These are phyloP conservation scores for Coendou prehensilis DNA, from an alignment of 2,797 vertebrate species.

Conservation along the genomic window DNA sequence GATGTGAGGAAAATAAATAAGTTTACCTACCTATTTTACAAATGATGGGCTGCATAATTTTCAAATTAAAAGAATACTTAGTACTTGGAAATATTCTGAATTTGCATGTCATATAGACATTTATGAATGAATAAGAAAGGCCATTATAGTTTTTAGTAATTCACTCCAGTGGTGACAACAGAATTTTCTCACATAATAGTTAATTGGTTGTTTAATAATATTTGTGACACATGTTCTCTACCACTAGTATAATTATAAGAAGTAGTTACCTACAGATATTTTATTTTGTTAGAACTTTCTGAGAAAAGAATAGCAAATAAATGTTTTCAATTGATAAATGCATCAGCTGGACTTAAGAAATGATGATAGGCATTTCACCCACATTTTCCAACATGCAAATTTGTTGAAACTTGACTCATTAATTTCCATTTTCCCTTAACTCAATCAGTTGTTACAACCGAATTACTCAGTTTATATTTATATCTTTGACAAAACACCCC, in stretches of 20 bases:
- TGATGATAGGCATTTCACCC: not conserved
- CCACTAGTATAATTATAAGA: not conserved
- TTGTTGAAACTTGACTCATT: constrained; percentile 25
- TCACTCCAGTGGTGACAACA: constrained; percentile 3
- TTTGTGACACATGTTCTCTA: constrained; percentile 25
- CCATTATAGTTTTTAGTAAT: not conserved
- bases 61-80: constrained; percentile 14
- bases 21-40: constrained; percentile 14
- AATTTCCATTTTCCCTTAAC: constrained; percentile 36
- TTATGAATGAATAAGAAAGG: not conserved
- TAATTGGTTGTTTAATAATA: not conserved
- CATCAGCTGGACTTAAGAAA: constrained; percentile 12
- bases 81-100: not conserved
- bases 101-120: not conserved
- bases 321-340: not conserved
- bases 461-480: constrained; percentile 6
- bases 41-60: not conserved
- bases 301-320: not conserved
- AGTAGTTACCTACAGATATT: not conserved
- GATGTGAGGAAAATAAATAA: not conserved
- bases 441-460: not conserved
- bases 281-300: constrained; percentile 55
- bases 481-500: not conserved
- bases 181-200: constrained; percentile 10
- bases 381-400: constrained; percentile 45